Evolutionary conservation across 2,888 invertebrate genomes (phyloP).

Genomic region (Tuta absoluta): DNA sequence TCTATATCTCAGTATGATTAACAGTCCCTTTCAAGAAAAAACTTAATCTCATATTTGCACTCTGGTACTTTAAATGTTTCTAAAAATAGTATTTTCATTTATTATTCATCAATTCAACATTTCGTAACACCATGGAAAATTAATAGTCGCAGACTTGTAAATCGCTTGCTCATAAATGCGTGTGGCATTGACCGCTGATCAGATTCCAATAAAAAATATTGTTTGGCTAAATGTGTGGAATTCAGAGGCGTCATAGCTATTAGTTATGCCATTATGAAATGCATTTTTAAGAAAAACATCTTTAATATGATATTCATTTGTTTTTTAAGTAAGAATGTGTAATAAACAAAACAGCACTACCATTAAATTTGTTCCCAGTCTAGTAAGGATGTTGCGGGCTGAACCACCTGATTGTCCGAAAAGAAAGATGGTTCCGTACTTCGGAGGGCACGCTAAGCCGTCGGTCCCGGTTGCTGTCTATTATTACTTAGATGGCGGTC

Average conservation of each 20-base stretch:
- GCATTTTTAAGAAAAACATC: not conserved
- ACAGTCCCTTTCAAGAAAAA: too few relatives aligned
- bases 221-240: not conserved
- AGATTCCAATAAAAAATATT: not conserved
- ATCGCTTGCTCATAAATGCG: not conserved
- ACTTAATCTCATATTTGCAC: not conserved
- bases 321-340: not conserved
- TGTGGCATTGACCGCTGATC: conserved; percentile 16
- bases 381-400: too few relatives aligned
- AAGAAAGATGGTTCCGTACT: too few relatives aligned
- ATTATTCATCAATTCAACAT: not conserved
- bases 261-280: not conserved
- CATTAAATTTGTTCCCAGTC: too few relatives aligned
- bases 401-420: too few relatives aligned
- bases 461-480: too few relatives aligned
- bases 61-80: not conserved
- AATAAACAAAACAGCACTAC: too few relatives aligned
- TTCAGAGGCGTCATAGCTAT: not conserved
- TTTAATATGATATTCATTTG: not conserved
- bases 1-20: too few relatives aligned
- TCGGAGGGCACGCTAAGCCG: too few relatives aligned
- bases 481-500: too few relatives aligned
- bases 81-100: not conserved
- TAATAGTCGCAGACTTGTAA: conserved; percentile 4
- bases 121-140: conserved; percentile 12